Evolutionary conservation across 1,140 invertebrate genomes (phyloP).

Genomic region (Zaprionus kolodkinae): DNA sequence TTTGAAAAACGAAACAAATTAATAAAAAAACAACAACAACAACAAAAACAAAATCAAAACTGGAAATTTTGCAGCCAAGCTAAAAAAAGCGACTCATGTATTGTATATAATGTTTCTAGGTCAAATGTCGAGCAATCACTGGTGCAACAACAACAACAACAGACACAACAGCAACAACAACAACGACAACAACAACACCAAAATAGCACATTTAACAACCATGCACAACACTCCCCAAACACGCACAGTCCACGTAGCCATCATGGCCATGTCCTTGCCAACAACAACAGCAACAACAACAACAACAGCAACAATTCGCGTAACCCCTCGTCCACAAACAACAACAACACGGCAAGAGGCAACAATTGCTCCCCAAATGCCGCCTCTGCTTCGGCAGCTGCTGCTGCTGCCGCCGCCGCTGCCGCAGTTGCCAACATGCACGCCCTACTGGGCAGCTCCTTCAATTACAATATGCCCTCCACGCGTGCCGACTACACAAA

Average conservation of each 20-base stretch:
- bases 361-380: constrained; percentile 12
- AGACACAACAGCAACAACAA: constrained; percentile 57
- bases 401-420: constrained; percentile 42
- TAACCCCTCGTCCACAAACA: constrained; percentile 32
- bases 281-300: constrained; percentile 50
- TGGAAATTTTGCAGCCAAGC: constrained; percentile 52
- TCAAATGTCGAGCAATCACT: constrained; percentile 83
- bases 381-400: constrained; percentile 33
- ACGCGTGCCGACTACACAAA: constrained; percentile 73
- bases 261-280: constrained; percentile 49
- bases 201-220: constrained; percentile 68
- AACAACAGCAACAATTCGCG: constrained; percentile 43
- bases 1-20: constrained; percentile 56
- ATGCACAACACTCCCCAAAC: constrained; percentile 58
- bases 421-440: constrained; percentile 66
- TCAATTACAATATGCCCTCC: constrained; percentile 75
- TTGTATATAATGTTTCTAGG: constrained; percentile 84
- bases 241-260: constrained; percentile 52
- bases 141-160: constrained; percentile 76
- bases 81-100: constrained; percentile 58
- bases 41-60: constrained; percentile 43
- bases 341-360: not conserved
- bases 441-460: constrained; percentile 58
- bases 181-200: constrained; percentile 60
- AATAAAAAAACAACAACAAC: constrained; percentile 16